Evolutionary conservation across 1,140 invertebrate genomes (phyloP), one percentile per base, ranked within the genome.

Genomic region (Drosophila pandora): DNA sequence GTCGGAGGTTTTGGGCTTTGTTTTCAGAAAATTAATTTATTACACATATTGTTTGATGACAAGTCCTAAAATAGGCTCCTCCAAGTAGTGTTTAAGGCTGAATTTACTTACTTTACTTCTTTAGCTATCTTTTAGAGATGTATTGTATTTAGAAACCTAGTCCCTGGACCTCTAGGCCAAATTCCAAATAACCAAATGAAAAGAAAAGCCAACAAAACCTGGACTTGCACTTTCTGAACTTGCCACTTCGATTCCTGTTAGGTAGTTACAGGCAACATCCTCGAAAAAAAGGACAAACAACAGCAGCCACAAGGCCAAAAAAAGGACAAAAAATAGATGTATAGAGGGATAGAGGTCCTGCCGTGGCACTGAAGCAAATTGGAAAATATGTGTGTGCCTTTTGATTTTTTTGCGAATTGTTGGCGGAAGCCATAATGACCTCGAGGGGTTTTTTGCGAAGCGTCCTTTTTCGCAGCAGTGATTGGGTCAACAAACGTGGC

Each of bases 341-440:
- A n/a, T 9, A 9, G 2, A 53, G 50, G 12, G 30, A 37, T 13
- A 43, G 13, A 43, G 5, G 41, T 17, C 41, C 41, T 37, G 50
- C 50, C 50, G 8, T 39, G 23, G 37, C 59, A 43, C 57, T 54
- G 63, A 64, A 73, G 70, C 74, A 87, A 87, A 85, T 85, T 85
- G 82, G 82, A 87, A 87, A 85, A 85, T 85, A 85, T 85, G 81
- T 82, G 82, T 81, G 77, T 81, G 82, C 82, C 75, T 81, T 75
- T 75, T 59, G 48, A 76, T 75, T 60, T 59, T 49, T 13, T 52
- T 59, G 10, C 47, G 17, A 47, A 22, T 47, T 47, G 23, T 47
- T 28, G 25, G 25, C 25, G 25, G 6, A 28, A 28, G 25, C 25
- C 25, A 28, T 28, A 28, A 7, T 28, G 25, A 28, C 21, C 41